These are phyloP conservation scores for Listronotus bonariensis DNA, from an alignment of 1,140 invertebrate genomes.

Conservation along the genomic window DNA sequence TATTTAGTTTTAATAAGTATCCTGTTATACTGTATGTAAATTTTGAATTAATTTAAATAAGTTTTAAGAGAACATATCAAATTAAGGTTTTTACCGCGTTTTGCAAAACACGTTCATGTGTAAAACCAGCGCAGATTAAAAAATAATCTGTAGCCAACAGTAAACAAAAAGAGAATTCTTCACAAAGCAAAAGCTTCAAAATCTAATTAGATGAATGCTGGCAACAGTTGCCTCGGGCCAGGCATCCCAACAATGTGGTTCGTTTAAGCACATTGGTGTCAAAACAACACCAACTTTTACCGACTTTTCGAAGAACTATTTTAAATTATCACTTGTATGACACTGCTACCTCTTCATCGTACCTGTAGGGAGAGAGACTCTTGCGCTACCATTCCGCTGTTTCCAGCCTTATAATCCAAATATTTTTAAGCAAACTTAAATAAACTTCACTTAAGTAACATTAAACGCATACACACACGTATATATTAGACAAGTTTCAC, in stretches of 20 bases:
- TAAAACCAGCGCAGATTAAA: background rate
- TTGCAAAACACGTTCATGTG: no score
- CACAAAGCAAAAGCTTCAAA: slow-evolving; percentile 28
- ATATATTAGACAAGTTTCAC: background rate
- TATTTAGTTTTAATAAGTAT: no score
- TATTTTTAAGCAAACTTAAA: background rate
- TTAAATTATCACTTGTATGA: slow-evolving; percentile 12
- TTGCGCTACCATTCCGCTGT: slow-evolving; percentile 15
- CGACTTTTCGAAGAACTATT: slow-evolving; percentile 33
- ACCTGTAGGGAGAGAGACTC: slow-evolving; percentile 27
- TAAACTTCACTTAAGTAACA: slow-evolving; percentile 17
- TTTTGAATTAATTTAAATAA: no score
- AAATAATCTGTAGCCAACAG: slow-evolving; percentile 5
- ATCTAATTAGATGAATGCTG: slow-evolving; percentile 33
- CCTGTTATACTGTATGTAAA: no score
- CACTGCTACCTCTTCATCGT: slow-evolving; percentile 5
- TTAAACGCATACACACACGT: slow-evolving; percentile 17
- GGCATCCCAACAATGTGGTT: slow-evolving; percentile 42
- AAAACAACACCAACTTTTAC: slow-evolving; percentile 22
- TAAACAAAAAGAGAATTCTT: slow-evolving; percentile 22
- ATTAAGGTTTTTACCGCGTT: no score
- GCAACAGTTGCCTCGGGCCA: slow-evolving; percentile 26
- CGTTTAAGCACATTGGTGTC: slow-evolving; percentile 32
- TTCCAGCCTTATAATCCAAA: slow-evolving; percentile 17
- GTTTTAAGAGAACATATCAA: no score